phyloP scores from a whole-genome alignment of 2,113 vertebrate genomes.

The Platysternon megacephalum region DNA sequence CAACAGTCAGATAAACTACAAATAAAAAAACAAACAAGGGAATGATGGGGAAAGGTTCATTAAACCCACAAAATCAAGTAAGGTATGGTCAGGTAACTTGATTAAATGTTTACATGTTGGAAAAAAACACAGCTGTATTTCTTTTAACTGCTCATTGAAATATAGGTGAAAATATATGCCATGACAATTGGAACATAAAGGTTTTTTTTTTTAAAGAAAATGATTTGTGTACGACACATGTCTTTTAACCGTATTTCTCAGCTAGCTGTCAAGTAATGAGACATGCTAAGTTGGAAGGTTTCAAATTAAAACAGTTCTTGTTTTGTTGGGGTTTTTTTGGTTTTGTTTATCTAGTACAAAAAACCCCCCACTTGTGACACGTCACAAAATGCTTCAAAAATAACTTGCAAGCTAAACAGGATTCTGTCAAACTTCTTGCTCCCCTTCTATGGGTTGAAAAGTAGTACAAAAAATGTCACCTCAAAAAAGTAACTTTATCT shows the following conservation, averaged over 20 bases:
- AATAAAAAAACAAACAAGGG: constrained; percentile 1
- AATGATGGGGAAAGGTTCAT: not conserved
- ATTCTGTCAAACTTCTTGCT: not conserved
- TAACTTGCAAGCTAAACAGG: not conserved
- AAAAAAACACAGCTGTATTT: constrained; percentile 42
- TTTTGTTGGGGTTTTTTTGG: not conserved
- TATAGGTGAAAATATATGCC: not conserved
- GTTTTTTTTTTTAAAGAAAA: not conserved
- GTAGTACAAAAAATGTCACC: not conserved
- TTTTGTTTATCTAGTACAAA: constrained; percentile 3
- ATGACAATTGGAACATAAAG: not conserved
- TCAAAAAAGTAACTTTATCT: not conserved
- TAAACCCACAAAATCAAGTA: not conserved
- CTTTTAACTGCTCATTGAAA: constrained; percentile 44
- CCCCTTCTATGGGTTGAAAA: not conserved
- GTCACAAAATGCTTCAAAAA: not conserved
- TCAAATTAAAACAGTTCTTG: not conserved
- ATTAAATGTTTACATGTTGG: not conserved
- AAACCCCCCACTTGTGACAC: not conserved
- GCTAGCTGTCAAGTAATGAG: constrained; percentile 42
- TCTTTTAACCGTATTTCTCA: constrained; percentile 39
- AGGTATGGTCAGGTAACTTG: not conserved
- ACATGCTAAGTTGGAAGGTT: constrained; percentile 46
- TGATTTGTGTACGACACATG: constrained; percentile 20
- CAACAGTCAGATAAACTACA: constrained; percentile 5